Conservation (phyloP, 2,888 invertebrate genomes). For the Scaeva pyrastri region DNA sequence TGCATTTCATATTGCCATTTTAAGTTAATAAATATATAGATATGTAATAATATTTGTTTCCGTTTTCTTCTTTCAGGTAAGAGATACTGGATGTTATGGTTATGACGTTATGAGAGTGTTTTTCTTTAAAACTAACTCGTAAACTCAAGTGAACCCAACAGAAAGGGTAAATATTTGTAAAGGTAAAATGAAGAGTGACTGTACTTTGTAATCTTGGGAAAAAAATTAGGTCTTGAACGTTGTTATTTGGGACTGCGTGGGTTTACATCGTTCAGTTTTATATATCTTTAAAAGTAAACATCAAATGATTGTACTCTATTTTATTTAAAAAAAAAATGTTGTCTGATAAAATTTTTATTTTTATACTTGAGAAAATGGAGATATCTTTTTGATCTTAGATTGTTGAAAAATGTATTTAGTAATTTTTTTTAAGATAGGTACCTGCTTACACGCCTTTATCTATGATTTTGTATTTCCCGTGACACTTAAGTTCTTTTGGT, state of each 20-base stretch:
- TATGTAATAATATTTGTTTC: constrained; percentile 16
- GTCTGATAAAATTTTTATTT: constrained; percentile 27
- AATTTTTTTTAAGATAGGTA: no score
- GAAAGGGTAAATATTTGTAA: constrained; percentile 53
- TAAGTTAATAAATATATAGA: background rate
- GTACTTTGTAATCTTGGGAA: constrained; percentile 6
- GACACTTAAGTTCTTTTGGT: background rate
- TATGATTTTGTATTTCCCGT: no score
- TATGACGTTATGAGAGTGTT: background rate
- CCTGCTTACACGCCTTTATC: no score
- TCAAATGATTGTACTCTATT: background rate
- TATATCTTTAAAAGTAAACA: constrained; percentile 30
- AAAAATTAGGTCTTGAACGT: background rate
- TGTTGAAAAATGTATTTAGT: constrained; percentile 3
- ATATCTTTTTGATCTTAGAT: constrained; percentile 20
- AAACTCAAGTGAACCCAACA: constrained; percentile 42
- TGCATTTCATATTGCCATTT: constrained; percentile 30
- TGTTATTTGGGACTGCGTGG: background rate
- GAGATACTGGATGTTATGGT: constrained; percentile 53
- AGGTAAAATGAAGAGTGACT: background rate
- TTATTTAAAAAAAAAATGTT: background rate
- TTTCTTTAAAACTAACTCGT: no score
- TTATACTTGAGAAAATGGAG: constrained; percentile 15
- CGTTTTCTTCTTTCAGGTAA: constrained; percentile 59
- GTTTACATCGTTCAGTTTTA: background rate